A percentile compares a stretch with the other conserved stretches of the same genome.
Conservation (phyloP, 2,113 vertebrate genomes). For the Tupaia chinensis region DNA sequence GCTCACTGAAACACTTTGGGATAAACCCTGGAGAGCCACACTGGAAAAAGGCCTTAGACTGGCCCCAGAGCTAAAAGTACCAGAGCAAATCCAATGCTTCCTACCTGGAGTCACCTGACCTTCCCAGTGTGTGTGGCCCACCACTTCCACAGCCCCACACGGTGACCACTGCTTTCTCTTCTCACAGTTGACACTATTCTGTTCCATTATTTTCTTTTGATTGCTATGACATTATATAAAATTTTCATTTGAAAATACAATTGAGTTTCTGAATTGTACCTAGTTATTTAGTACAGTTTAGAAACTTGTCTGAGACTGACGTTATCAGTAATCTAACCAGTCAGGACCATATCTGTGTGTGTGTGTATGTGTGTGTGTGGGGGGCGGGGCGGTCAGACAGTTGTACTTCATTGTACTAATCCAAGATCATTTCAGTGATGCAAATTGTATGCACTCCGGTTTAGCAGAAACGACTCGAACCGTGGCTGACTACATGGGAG, state of each 20-base stretch:
- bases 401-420: constrained; percentile 83
- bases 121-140: constrained; percentile 86
- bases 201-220: constrained; percentile 89
- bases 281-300: constrained; percentile 90
- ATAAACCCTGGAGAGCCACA: constrained; percentile 94
- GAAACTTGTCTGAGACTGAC: constrained; percentile 88
- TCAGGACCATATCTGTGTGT: constrained; percentile 91
- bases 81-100: constrained; percentile 95
- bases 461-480: constrained; percentile 15
- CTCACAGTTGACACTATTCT: constrained; percentile 86
- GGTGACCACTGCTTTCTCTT: constrained; percentile 90
- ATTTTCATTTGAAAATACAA: constrained; percentile 84
- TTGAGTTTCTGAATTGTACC: constrained; percentile 89
- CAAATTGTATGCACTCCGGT: constrained; percentile 79
- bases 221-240: constrained; percentile 90
- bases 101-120: constrained; percentile 88
- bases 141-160: constrained; percentile 86
- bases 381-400: too few relatives aligned
- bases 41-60: constrained; percentile 88
- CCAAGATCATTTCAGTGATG: constrained; percentile 82
- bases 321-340: constrained; percentile 86
- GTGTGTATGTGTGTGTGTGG: constrained; percentile 79
- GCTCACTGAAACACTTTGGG: constrained; percentile 94
- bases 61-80: constrained; percentile 91
- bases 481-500: too few relatives aligned